Percentiles rank a stretch among this genome's conserved stretches.
These are phyloP conservation scores for Operophtera brumata DNA, from an alignment of 2,888 invertebrate species.

Conservation along the genomic window DNA sequence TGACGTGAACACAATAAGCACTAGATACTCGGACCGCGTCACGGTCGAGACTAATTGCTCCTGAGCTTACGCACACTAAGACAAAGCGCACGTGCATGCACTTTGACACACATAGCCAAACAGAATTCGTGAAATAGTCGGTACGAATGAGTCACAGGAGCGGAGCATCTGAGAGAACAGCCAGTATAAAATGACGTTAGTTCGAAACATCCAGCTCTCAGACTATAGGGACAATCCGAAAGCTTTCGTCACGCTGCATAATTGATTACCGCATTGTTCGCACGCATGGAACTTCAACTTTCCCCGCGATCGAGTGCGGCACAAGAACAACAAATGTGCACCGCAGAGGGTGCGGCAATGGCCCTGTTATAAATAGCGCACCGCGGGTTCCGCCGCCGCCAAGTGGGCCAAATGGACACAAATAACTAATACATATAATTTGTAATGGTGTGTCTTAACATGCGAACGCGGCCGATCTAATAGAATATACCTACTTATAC, in stretches of 20 bases:
- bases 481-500: too few relatives aligned
- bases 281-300: conserved; percentile 36
- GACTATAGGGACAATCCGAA: conserved; percentile 40
- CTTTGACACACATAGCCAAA: too few relatives aligned
- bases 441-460: background rate
- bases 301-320: conserved; percentile 36
- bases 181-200: too few relatives aligned
- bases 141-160: too few relatives aligned
- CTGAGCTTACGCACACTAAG: too few relatives aligned
- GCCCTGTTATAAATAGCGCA: conserved; percentile 64
- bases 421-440: conserved; percentile 41
- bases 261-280: conserved; percentile 44
- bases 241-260: conserved; percentile 41
- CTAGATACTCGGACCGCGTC: too few relatives aligned
- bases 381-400: conserved; percentile 55
- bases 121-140: too few relatives aligned
- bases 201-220: too few relatives aligned
- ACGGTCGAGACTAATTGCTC: too few relatives aligned
- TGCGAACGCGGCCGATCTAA: background rate
- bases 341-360: conserved; percentile 59
- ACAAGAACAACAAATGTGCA: conserved; percentile 32
- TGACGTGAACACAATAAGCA: too few relatives aligned
- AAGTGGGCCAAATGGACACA: conserved; percentile 63
- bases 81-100: too few relatives aligned
- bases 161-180: too few relatives aligned